Percentiles rank a stretch among this genome's conserved stretches.
Evolutionary conservation across 1,140 invertebrate genomes (phyloP).

Genomic region (Eumaeus atala): DNA sequence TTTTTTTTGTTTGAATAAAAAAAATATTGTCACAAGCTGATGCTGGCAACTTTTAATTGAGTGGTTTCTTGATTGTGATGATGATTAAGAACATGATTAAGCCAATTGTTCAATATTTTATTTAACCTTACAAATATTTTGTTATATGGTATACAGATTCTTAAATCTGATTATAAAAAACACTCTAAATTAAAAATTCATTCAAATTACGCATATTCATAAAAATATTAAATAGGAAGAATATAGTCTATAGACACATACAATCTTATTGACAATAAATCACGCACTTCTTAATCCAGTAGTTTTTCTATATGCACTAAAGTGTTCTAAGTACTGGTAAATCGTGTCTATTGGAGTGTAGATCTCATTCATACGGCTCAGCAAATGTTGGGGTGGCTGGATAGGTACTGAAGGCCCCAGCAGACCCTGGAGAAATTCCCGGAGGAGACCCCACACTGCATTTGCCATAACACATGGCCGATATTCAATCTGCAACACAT

Average conservation of each 20-base stretch:
- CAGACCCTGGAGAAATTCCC: slow-evolving; percentile 94
- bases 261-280: slow-evolving; percentile 8
- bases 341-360: slow-evolving; percentile 94
- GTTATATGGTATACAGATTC: background rate
- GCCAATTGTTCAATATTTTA: too few relatives aligned
- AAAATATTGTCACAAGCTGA: too few relatives aligned
- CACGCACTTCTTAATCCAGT: slow-evolving; percentile 50
- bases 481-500: slow-evolving; percentile 86
- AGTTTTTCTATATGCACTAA: slow-evolving; percentile 88
- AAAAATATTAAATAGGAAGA: too few relatives aligned
- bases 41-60: too few relatives aligned
- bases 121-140: too few relatives aligned
- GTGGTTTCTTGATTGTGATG: too few relatives aligned
- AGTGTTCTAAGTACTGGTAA: slow-evolving; percentile 96
- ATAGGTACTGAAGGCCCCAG: slow-evolving; percentile 83
- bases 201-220: too few relatives aligned
- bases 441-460: slow-evolving; percentile 92
- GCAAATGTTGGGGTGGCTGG: slow-evolving; percentile 76
- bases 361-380: slow-evolving; percentile 88
- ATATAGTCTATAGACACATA: slow-evolving; percentile 3
- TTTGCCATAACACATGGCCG: slow-evolving; percentile 89
- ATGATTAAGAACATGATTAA: too few relatives aligned
- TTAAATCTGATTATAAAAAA: background rate
- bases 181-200: background rate
- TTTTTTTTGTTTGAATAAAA: too few relatives aligned